Conservation (phyloP, 2,888 invertebrate species). For the Nemotelus pantherinus region DNA sequence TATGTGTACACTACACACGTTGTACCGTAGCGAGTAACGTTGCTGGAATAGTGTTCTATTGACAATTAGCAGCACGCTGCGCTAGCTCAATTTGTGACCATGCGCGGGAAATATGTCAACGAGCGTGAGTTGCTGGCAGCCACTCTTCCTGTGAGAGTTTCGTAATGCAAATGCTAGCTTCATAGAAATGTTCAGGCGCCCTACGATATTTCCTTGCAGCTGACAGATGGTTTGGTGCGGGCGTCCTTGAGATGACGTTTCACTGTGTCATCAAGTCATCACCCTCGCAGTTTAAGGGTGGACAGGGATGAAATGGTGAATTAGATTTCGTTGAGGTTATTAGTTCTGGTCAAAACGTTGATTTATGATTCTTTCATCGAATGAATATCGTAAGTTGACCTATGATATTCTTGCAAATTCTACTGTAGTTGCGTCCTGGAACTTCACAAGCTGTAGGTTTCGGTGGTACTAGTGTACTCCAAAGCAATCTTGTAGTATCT, state of each 20-base stretch:
- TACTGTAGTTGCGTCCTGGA: too few species aligned
- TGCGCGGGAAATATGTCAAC: constrained; percentile 1
- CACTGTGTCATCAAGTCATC: constrained; percentile 34
- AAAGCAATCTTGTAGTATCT: too few species aligned
- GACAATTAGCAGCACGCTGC: constrained; percentile 28
- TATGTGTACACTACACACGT: background rate
- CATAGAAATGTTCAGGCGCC: background rate
- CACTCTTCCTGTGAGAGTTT: background rate
- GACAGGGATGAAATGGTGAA: background rate
- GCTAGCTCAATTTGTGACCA: constrained; percentile 4
- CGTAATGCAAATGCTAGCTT: background rate
- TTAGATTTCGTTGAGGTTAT: too few species aligned
- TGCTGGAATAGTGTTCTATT: constrained; percentile 3
- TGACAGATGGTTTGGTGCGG: constrained; percentile 11
- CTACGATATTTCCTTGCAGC: constrained; percentile 8
- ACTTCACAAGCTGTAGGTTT: too few species aligned
- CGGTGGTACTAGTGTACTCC: too few species aligned
- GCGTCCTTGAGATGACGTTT: constrained; percentile 38
- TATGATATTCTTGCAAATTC: too few species aligned
- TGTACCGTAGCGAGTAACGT: constrained; percentile 2
- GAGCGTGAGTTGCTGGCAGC: background rate
- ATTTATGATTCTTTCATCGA: too few species aligned
- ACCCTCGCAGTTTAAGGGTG: constrained; percentile 7
- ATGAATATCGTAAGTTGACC: too few species aligned
- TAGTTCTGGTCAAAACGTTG: too few species aligned